Percentiles rank a stretch among this genome's conserved stretches.
These are phyloP conservation scores for Nothoprocta pentlandii DNA, from an alignment of 2,113 vertebrate genomes.

Conservation along the genomic window DNA sequence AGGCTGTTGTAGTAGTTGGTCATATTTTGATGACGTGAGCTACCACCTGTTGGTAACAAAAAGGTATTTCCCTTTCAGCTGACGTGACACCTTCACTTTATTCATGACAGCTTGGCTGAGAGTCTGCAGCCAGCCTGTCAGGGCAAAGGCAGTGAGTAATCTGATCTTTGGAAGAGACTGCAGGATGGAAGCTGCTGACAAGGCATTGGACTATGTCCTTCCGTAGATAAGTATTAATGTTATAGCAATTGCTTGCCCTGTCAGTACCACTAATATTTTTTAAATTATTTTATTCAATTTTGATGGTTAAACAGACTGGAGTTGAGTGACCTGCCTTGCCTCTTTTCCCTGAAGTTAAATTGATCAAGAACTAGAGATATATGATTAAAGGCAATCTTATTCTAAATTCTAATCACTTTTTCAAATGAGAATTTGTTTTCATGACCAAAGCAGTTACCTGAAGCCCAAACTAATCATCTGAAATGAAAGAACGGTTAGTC, in stretches of 20 bases:
- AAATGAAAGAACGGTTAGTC: slow-evolving; percentile 33
- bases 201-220: fast-evolving
- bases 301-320: not conserved
- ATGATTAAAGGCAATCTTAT: not conserved
- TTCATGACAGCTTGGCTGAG: not conserved
- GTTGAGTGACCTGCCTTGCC: not conserved
- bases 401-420: not conserved
- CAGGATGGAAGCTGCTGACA: not conserved
- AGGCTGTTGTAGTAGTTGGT: not conserved
- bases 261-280: not conserved
- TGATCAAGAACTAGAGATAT: not conserved
- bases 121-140: not conserved
- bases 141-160: not conserved
- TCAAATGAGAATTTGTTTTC: slow-evolving; percentile 6
- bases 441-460: not conserved
- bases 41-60: not conserved
- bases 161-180: not conserved
- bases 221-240: not conserved
- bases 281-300: not conserved
- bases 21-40: not conserved
- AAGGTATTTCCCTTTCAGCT: not conserved
- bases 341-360: not conserved
- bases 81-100: not conserved
- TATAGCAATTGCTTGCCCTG: not conserved
- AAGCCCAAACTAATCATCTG: slow-evolving; percentile 25